Percentiles rank a stretch among this genome's conserved stretches.
These are phyloP conservation scores for Amphiprion percula DNA, from an alignment of 2,113 vertebrate species.

Conservation along the genomic window DNA sequence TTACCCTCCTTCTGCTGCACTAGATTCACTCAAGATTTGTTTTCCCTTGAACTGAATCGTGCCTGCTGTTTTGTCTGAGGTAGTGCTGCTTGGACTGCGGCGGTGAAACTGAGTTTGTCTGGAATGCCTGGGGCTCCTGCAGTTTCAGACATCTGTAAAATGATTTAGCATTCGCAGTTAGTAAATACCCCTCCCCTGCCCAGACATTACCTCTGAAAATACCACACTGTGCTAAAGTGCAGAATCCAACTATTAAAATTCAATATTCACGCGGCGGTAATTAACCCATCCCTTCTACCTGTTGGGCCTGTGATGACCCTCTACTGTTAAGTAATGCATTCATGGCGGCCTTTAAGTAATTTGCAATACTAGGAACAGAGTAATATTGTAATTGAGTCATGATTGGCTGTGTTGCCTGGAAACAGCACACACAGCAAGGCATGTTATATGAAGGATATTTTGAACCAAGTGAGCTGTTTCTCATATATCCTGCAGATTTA, in stretches of 20 bases:
- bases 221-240: constrained; percentile 54
- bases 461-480: constrained; percentile 59
- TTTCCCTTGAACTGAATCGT: constrained; percentile 14
- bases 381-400: constrained; percentile 78
- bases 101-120: constrained; percentile 46
- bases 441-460: constrained; percentile 53
- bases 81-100: constrained; percentile 32
- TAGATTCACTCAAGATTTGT: constrained; percentile 34
- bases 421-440: constrained; percentile 71
- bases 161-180: constrained; percentile 53
- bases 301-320: constrained; percentile 75
- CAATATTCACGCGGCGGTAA: constrained; percentile 53
- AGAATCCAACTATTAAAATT: constrained; percentile 69
- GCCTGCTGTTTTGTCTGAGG: constrained; percentile 42
- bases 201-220: constrained; percentile 60
- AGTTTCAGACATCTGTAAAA: constrained; percentile 68
- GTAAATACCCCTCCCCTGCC: constrained; percentile 49
- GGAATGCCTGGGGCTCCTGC: constrained; percentile 53
- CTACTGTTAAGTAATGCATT: constrained; percentile 81
- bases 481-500: constrained; percentile 47
- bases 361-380: constrained; percentile 77
- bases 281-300: constrained; percentile 75
- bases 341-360: constrained; percentile 79
- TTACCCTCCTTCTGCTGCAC: constrained; percentile 24
- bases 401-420: constrained; percentile 83